A percentile compares a stretch with the other conserved stretches of the same genome.
These are phyloP conservation scores for Eilema griseolum DNA, from an alignment of 2,888 invertebrate genomes.

Conservation along the genomic window DNA sequence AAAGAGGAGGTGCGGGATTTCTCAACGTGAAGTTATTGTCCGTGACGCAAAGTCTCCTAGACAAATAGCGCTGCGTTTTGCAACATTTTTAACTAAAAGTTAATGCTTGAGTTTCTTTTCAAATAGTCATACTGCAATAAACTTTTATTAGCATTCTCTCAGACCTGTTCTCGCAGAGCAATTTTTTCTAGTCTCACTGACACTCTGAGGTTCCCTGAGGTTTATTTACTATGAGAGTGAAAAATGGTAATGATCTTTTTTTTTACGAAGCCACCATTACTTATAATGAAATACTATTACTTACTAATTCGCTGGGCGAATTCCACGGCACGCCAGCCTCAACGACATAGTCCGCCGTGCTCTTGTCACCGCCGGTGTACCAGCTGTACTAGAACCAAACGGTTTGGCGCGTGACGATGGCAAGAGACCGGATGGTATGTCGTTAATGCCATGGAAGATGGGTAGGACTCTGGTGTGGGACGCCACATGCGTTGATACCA, in stretches of 20 bases:
- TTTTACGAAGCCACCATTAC: not conserved
- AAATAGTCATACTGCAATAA: constrained; percentile 45
- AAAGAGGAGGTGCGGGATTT: constrained; percentile 80
- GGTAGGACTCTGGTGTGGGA: too few relatives aligned
- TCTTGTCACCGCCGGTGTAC: too few relatives aligned
- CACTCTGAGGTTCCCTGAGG: constrained; percentile 10
- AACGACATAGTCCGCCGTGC: too few relatives aligned
- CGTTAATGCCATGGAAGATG: too few relatives aligned
- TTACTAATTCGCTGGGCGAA: too few relatives aligned
- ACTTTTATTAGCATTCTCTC: constrained; percentile 42
- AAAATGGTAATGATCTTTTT: constrained; percentile 11
- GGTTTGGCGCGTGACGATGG: too few relatives aligned
- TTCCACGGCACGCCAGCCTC: too few relatives aligned
- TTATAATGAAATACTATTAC: not conserved
- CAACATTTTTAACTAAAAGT: constrained; percentile 76
- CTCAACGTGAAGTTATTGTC: constrained; percentile 81
- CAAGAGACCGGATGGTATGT: too few relatives aligned
- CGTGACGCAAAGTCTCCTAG: constrained; percentile 77
- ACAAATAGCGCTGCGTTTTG: constrained; percentile 79
- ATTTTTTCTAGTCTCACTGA: constrained; percentile 31
- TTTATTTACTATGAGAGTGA: constrained; percentile 14
- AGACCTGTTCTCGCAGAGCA: constrained; percentile 20
- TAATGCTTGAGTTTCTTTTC: constrained; percentile 59
- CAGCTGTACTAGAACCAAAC: too few relatives aligned
- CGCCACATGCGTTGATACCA: too few relatives aligned